Percentiles rank a stretch among this genome's conserved stretches.
phyloP scores from a whole-genome alignment of 2,113 vertebrate genomes.

The Gobius niger region DNA sequence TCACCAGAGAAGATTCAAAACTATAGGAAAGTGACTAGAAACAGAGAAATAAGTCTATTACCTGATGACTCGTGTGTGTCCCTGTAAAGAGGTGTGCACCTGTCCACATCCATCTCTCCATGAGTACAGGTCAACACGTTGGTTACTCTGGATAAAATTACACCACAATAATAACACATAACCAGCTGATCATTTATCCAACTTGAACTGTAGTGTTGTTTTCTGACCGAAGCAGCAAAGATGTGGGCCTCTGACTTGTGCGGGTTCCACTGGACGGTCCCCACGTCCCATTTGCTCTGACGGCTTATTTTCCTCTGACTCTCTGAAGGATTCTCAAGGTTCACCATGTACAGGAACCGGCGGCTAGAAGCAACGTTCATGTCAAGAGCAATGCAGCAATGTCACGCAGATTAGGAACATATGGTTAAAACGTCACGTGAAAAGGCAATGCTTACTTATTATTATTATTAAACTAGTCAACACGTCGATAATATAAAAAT shows the following conservation, averaged over 20 bases:
- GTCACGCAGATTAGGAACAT: not conserved
- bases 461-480: too few relatives aligned
- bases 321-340: conserved; percentile 87
- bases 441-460: too few relatives aligned
- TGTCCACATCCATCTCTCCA: conserved; percentile 91
- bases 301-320: conserved; percentile 89
- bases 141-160: conserved; percentile 86
- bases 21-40: too few relatives aligned
- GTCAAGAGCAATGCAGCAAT: not conserved
- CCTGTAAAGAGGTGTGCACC: conserved; percentile 89
- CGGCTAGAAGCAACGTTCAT: conserved; percentile 74
- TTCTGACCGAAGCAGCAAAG: conserved; percentile 90
- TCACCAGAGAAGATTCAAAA: too few relatives aligned
- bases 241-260: conserved; percentile 85
- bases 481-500: too few relatives aligned
- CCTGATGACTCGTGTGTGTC: conserved; percentile 98
- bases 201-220: not conserved
- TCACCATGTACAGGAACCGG: conserved; percentile 93
- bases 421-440: too few relatives aligned
- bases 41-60: conserved; percentile 44
- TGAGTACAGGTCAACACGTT: conserved; percentile 93
- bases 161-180: not conserved
- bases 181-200: not conserved
- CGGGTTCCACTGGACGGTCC: conserved; percentile 96
- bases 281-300: conserved; percentile 98